Evolutionary conservation across 2,113 vertebrate genomes (phyloP), one percentile per base, ranked within the genome.

Genomic region (Cephalopterus ornatus): DNA sequence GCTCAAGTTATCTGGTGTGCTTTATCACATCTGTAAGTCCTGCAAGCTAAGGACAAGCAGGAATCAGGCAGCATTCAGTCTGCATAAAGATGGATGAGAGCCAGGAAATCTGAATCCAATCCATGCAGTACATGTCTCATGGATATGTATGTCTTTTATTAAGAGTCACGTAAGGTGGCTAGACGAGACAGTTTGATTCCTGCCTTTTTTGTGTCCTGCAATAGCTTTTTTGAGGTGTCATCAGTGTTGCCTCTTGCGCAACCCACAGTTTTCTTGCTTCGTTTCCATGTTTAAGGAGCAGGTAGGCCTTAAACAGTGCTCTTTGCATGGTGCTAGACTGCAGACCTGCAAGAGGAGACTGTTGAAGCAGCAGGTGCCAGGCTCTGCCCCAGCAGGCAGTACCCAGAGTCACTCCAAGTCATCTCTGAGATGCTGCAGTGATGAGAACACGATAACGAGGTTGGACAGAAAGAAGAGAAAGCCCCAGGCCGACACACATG

Each of bases 141-240:
- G 17, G 46, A 80, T 80, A 41, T 77, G 50, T 58, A 39, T 46
- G 71, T 33, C 27, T 92, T 90, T 65, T 61, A 85, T 95, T 90
- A 90, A 76, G 44, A 78, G 56, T 58, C 68, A 65, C 65, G 49
- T 80, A 90, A 90, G 72, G 49, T 70, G 65, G 41, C 55, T 85
- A 93, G 82, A 94, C 18, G 1, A 86, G 59, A 27, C 59, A 71
- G 85, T 55, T 50, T 46, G 47, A 78, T 74, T 84, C 14, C n/a
- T 52, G 59, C 17, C 55, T 78, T 61, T 52, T 81, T 28, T 53
- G 9, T 6, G 10, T 72, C 65, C 73, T 76, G 12, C 50, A 92
- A 16, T 47, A 55, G 58, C 39, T 79, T 80, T 66, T 79, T 42
- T 47, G 27, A 88, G 67, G 42, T 50, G 33, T 67, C 4, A 0